Percentiles rank a stretch among this genome's conserved stretches.
Evolutionary conservation across 2,888 invertebrate genomes (phyloP).

Genomic region (Heliothis peltigera): DNA sequence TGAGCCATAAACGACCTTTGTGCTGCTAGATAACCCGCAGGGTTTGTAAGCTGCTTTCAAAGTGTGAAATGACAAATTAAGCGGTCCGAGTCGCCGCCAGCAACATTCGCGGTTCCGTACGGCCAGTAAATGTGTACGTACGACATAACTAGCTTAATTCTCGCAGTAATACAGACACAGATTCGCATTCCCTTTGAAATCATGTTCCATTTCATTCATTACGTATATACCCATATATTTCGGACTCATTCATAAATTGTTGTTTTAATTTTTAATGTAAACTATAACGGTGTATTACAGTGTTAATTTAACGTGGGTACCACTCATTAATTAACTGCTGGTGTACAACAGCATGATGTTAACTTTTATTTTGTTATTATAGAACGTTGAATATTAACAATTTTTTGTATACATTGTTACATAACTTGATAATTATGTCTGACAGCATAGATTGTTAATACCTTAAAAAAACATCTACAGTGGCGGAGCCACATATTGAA

Average conservation of each 20-base stretch:
- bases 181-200: constrained; percentile 24
- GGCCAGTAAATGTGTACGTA: constrained; percentile 8
- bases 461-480: too few species aligned
- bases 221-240: constrained; percentile 1
- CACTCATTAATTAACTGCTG: constrained; percentile 37
- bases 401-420: neutral
- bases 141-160: constrained; percentile 26
- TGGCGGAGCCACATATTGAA: too few species aligned
- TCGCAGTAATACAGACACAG: constrained; percentile 14
- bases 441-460: too few species aligned
- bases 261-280: constrained; percentile 24
- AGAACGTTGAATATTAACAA: constrained; percentile 7
- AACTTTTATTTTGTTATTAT: constrained; percentile 28
- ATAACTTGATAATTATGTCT: too few species aligned
- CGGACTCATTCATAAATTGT: constrained; percentile 23
- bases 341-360: constrained; percentile 12
- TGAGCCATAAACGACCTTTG: neutral
- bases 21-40: neutral
- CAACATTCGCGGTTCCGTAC: constrained; percentile 25
- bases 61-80: constrained; percentile 36
- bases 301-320: constrained; percentile 12
- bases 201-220: constrained; percentile 27
- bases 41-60: neutral
- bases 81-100: constrained; percentile 15
- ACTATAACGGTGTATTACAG: constrained; percentile 16